Evolutionary conservation across 2,113 vertebrate genomes (phyloP), one percentile per base, ranked within the genome.

Genomic region (Gambusia holbrooki): DNA sequence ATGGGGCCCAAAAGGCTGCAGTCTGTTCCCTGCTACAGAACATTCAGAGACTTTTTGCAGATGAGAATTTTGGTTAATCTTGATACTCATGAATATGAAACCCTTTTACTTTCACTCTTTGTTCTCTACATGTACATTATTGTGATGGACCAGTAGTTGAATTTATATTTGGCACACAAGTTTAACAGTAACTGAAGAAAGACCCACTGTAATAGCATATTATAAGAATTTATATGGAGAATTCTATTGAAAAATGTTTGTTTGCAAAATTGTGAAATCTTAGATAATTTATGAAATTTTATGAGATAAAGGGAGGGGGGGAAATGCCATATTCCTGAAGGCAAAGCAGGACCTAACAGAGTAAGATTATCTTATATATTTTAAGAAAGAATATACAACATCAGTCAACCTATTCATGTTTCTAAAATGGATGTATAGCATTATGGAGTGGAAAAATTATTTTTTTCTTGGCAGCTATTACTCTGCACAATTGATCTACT

Each of bases 401-500:
- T 62, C 64, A 77, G 62, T 78, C 69, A 40, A 77, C 65, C 84
- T 69, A 88, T 86, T 88, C 88, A 85, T 74, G 83, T 88, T 86
- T 87, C 74, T 86, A 71, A 89, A 90, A 83, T 84, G 62, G 83
- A 91, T 88, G 82, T 86, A 90, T 86, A 83, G 81, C 79, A 78
- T 86, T 90, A 84, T 80, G 67, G 78, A 82, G 75, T 78, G 37
- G 78, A 86, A 83, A 71, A 69, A 58, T 7, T 25, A 84, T 91
- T 87, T 91, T 87, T 88, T 91, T 91, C 85, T 90, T 71, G 91
- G 92, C 91, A 93, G 92, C 91, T 92, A 88, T 76, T 86, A 85
- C 77, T 90, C 92, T 90, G 92, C 89, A 88, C 85, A 90, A 90
- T 90, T 91, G 81, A 92, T 83, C 70, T 84, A 76, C 83, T 85